A percentile compares a stretch with the other conserved stretches of the same genome.
These are phyloP conservation scores for Mirounga angustirostris DNA, from an alignment of 2,113 vertebrate genomes.

Conservation along the genomic window DNA sequence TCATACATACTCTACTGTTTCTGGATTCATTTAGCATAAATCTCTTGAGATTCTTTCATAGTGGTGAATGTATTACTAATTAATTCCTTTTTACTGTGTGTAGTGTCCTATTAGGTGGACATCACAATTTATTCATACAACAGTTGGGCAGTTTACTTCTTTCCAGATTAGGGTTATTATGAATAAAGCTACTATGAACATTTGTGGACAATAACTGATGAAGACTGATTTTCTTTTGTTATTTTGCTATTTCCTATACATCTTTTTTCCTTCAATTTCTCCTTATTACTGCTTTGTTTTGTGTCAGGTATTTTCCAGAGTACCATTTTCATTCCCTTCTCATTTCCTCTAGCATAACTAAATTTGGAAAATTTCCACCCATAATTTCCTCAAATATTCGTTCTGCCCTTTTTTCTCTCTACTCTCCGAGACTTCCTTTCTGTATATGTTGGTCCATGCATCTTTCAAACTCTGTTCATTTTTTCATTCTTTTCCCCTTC, in stretches of 20 bases:
- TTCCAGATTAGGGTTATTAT: no score
- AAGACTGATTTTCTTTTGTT: background rate
- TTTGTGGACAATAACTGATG: background rate
- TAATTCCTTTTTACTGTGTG: background rate
- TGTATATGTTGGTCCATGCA: background rate
- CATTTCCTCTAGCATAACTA: background rate
- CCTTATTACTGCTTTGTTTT: background rate
- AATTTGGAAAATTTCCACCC: background rate
- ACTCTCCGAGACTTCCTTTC: background rate
- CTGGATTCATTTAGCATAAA: background rate
- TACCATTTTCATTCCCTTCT: background rate
- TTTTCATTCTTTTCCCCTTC: background rate
- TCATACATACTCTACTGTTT: background rate
- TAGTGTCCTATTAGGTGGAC: background rate
- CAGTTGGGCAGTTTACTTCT: no score
- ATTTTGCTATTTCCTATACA: background rate
- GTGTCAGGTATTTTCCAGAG: background rate
- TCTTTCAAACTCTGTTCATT: background rate
- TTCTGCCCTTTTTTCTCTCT: background rate
- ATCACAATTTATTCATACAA: no score
- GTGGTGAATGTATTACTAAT: background rate
- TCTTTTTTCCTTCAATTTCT: background rate
- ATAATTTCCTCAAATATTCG: background rate
- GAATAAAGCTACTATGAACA: no score
- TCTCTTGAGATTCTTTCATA: background rate